Base-by-base conservation (phyloP, 2,888 invertebrate genomes). In the Villa cingulata region DNA sequence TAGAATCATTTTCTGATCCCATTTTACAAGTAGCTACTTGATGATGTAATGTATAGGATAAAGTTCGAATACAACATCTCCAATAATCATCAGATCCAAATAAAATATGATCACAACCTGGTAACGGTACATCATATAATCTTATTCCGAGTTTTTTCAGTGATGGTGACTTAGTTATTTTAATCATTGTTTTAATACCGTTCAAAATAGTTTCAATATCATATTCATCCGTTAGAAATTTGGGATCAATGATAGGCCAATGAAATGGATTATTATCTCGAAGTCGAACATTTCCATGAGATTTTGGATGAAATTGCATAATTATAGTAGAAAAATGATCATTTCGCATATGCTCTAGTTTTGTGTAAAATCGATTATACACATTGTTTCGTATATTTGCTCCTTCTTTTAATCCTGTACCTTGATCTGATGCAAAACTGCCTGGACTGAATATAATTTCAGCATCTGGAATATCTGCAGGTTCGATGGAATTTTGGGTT, bases 161-260 rank as follows among this genome's bases (percentile, higher is more conserved):
- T 1, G 77, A 71, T 14, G 70, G 66, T 0, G 78, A 75, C 41
- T 72, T 61, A 1, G 71, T 67, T 19, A 83, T 58, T 48, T 70
- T 68, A 52, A 80, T 73, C 4, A 76, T 64, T 44, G 75, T 73
- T 51, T 80, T 77, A 38, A 83, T 76, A 0, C 77, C 73, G 16
- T 74, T 73, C 6, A 81, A 62, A 43, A 81, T 65, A 1, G 77
- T 76, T n/a, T 72, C 72, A 1, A 78, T 64, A 57, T 87, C 74
- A 23, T 75, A 61, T 50, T 75, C 76, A 59, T 85, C 75, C 0
- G 75, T 73, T 50, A 89, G 74, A 62, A 90, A 90, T 58, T 90
- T 86, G 0, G 87, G 82, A 56, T 85, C 78, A 56, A 92, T 77
- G n/a, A 77, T 67, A 0, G 91, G 89, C 56, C 80, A 77, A 34